Conservation (phyloP, 2,797 vertebrate genomes). For the Scarus forsteni region DNA sequence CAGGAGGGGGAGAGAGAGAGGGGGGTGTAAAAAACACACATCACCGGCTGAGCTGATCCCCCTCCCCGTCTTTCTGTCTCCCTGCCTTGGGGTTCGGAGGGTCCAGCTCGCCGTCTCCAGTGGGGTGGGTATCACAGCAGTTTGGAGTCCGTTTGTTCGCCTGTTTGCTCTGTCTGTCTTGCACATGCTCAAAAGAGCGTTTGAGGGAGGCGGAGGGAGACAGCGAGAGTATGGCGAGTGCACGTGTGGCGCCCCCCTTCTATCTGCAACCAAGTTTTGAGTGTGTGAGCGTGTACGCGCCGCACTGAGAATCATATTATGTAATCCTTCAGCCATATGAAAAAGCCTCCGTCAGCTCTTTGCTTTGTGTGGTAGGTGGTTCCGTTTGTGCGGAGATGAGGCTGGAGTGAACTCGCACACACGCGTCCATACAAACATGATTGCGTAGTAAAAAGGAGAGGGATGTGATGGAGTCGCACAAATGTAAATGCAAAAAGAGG, state of each 20-base stretch:
- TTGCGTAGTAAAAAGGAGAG: conserved; percentile 31
- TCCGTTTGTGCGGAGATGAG: conserved; percentile 64
- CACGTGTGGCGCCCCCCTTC: conserved; percentile 60
- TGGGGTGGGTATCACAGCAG: conserved; percentile 43
- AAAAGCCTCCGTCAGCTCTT: conserved; percentile 79
- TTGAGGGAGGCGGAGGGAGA: conserved; percentile 67
- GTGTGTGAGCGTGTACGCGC: conserved; percentile 56
- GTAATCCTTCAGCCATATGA: conserved; percentile 75
- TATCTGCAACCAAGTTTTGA: conserved; percentile 58
- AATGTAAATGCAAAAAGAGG: background rate
- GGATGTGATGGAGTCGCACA: conserved; percentile 19
- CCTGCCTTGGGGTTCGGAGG: conserved; percentile 59
- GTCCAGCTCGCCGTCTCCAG: conserved; percentile 65
- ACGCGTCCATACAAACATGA: conserved; percentile 23
- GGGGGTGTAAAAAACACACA: conserved; percentile 77
- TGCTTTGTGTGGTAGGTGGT: conserved; percentile 71
- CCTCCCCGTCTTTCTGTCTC: conserved; percentile 60
- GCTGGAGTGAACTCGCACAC: conserved; percentile 31
- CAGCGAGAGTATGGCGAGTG: conserved; percentile 65
- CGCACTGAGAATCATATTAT: conserved; percentile 71
- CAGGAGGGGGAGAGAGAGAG: conserved; percentile 13
- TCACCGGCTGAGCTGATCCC: conserved; percentile 75
- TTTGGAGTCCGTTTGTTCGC: conserved; percentile 41
- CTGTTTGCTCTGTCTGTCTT: conserved; percentile 37
- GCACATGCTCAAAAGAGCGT: conserved; percentile 69